Conservation (phyloP, 2,113 vertebrate genomes). For the Hydropotes inermis region DNA sequence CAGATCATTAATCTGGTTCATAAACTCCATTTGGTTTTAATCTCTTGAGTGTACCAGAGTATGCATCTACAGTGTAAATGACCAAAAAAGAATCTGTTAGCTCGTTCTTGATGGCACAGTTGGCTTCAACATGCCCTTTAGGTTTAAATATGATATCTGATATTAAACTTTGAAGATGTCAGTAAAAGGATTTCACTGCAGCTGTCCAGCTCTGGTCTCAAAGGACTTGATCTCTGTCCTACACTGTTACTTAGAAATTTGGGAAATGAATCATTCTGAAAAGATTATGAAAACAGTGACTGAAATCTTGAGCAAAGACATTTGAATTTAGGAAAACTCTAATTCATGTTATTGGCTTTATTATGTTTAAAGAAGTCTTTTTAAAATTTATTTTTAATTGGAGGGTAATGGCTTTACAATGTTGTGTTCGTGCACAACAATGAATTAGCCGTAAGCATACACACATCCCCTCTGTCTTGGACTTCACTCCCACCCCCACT, state of each 20-base stretch:
- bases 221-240: constrained; percentile 38
- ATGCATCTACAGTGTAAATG: background rate
- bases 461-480: background rate
- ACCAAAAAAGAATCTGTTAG: background rate
- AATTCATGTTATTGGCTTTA: constrained; percentile 42
- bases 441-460: background rate
- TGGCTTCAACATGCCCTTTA: constrained; percentile 3
- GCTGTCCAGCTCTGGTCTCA: background rate
- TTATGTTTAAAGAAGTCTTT: background rate
- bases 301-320: constrained; percentile 36
- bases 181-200: constrained; percentile 41
- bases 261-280: constrained; percentile 46
- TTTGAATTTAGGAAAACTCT: constrained; percentile 19
- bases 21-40: constrained; percentile 1
- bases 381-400: background rate
- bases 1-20: background rate
- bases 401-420: background rate
- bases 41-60: background rate
- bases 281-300: constrained; percentile 36
- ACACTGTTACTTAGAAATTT: background rate
- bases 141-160: constrained; percentile 46
- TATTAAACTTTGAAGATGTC: constrained; percentile 63
- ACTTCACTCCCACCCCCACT: background rate
- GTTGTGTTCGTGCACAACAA: background rate
- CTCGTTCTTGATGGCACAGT: background rate